Evolutionary conservation across 2,113 vertebrate species (phyloP).

Genomic region (Tetrao urogallus): DNA sequence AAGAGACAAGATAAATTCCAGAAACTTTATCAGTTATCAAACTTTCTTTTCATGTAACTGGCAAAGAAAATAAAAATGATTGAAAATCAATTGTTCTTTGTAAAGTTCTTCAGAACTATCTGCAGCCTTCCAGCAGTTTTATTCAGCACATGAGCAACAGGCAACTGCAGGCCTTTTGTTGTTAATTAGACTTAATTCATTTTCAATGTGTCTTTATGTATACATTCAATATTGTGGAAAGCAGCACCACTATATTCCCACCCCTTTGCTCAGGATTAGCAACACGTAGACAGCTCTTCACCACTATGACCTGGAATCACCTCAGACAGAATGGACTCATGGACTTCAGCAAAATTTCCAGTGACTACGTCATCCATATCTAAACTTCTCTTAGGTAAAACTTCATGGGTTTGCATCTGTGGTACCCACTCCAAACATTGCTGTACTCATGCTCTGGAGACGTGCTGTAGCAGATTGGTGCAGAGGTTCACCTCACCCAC

Average conservation of each 20-base stretch:
- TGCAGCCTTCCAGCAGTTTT: conserved; percentile 20
- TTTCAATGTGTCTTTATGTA: conserved; percentile 41
- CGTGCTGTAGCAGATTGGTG: neutral
- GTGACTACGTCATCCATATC: neutral
- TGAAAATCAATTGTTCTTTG: conserved; percentile 34
- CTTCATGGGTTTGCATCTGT: neutral
- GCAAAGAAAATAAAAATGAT: conserved; percentile 25
- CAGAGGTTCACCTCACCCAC: neutral
- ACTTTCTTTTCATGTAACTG: conserved; percentile 2
- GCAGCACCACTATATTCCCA: neutral
- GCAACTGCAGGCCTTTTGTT: conserved; percentile 6
- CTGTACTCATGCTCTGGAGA: neutral
- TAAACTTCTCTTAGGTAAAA: neutral
- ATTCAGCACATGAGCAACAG: neutral
- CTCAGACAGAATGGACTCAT: neutral
- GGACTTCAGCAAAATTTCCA: neutral
- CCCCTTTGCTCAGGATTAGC: neutral
- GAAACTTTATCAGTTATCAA: conserved; percentile 1
- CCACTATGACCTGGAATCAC: neutral
- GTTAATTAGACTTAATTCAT: conserved; percentile 69
- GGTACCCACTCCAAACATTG: neutral
- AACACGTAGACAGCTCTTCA: neutral
- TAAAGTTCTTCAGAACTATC: conserved; percentile 30
- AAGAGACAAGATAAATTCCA: conserved; percentile 2
- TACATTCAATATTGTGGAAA: conserved; percentile 4